Conservation (phyloP, 2,113 vertebrate genomes). For the Mustela lutreola region DNA sequence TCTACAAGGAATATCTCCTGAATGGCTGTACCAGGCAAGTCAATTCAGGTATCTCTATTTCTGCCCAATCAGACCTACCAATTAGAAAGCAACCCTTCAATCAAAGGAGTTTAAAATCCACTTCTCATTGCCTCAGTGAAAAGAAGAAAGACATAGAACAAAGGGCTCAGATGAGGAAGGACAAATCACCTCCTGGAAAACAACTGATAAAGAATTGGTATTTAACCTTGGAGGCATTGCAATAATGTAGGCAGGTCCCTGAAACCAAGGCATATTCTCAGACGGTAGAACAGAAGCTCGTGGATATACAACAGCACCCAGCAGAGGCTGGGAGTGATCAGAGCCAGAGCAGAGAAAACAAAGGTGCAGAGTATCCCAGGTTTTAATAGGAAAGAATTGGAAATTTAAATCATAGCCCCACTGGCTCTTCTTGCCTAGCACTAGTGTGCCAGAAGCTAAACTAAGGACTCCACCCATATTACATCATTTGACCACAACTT, state of each 20-base stretch:
- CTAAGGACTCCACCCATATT: not conserved
- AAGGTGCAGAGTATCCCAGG: not conserved
- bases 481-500: not conserved
- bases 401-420: not conserved
- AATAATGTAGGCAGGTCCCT: not conserved
- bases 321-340: not conserved
- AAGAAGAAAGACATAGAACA: not conserved
- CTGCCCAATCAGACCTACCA: not conserved
- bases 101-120: not conserved
- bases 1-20: not conserved
- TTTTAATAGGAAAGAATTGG: not conserved
- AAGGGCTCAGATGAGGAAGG: not conserved
- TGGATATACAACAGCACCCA: no score
- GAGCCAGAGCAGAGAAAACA: not conserved
- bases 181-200: not conserved
- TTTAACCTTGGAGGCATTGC: not conserved
- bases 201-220: not conserved
- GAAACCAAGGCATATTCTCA: not conserved
- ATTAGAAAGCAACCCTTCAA: not conserved
- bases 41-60: not conserved
- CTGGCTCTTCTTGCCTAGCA: not conserved
- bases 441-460: not conserved
- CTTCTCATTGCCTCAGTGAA: not conserved
- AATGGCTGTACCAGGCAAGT: not conserved
- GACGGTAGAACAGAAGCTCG: not conserved